Percentiles rank a stretch among this genome's conserved stretches.
Conservation (phyloP, 2,888 invertebrate genomes). For the Harpagoxenus sublaevis region DNA sequence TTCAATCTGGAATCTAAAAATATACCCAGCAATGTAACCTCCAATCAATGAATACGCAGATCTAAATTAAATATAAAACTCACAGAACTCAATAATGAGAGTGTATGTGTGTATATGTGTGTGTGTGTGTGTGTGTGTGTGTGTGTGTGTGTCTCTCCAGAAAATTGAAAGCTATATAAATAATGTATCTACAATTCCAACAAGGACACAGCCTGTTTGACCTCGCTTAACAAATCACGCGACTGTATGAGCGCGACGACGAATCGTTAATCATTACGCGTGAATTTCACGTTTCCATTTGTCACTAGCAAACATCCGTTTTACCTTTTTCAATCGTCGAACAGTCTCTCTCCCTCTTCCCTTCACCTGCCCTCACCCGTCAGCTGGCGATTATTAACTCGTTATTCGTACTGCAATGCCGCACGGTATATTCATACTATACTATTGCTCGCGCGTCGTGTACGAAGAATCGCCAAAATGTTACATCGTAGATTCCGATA, state of each 20-base stretch:
- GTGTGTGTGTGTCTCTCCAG: background rate
- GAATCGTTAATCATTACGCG: slow-evolving; percentile 59
- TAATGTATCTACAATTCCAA: slow-evolving; percentile 8
- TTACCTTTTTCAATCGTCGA: slow-evolving; percentile 43
- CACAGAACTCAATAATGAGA: background rate
- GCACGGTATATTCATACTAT: slow-evolving; percentile 37
- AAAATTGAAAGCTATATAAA: slow-evolving; percentile 12
- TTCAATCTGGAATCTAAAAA: background rate
- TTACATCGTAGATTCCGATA: slow-evolving; percentile 53
- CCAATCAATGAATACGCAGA: background rate
- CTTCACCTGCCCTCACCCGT: background rate
- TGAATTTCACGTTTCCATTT: slow-evolving; percentile 59
- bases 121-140: background rate
- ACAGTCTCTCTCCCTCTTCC: background rate
- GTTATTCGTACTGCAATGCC: slow-evolving; percentile 51
- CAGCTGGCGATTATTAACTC: slow-evolving; percentile 60
- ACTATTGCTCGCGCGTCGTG: slow-evolving; percentile 16
- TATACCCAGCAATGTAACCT: background rate
- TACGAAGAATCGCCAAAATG: slow-evolving; percentile 48
- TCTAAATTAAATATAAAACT: background rate
- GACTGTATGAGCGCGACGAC: slow-evolving; percentile 43
- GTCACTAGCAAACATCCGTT: slow-evolving; percentile 56
- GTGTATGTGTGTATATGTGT: background rate
- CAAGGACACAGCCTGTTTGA: slow-evolving; percentile 49
- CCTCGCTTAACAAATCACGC: slow-evolving; percentile 59